Percentiles rank a stretch among this genome's conserved stretches.
Conservation (phyloP, 2,113 vertebrate species). For the Speoplatyrhinus poulsoni region DNA sequence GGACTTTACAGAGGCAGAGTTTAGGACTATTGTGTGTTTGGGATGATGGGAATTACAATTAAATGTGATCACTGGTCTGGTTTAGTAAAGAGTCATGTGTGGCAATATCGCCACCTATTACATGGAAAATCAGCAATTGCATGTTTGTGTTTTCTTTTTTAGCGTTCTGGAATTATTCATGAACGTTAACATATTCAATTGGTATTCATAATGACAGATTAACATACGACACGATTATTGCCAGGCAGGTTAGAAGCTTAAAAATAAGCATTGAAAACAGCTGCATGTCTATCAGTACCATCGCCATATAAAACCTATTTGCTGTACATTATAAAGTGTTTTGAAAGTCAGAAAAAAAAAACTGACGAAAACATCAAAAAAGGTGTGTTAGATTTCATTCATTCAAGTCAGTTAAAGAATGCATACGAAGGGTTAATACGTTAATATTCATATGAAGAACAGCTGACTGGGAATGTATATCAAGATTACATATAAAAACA, state of each 20-base stretch:
- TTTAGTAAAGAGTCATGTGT: no score
- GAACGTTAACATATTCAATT: neutral
- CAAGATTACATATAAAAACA: neutral
- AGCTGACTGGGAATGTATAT: neutral
- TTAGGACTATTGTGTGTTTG: no score
- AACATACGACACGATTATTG: slow-evolving; percentile 8
- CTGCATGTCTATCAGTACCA: neutral
- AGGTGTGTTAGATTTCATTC: neutral
- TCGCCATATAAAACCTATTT: slow-evolving; percentile 1
- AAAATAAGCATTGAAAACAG: neutral
- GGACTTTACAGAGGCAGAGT: no score
- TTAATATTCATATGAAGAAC: slow-evolving; percentile 1
- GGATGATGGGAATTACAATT: no score
- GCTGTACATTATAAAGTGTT: neutral
- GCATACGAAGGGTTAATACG: slow-evolving; percentile 8
- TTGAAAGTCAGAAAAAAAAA: slow-evolving; percentile 17
- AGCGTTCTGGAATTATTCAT: neutral
- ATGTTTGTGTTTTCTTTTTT: neutral
- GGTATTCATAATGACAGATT: neutral
- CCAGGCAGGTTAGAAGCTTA: neutral
- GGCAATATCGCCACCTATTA: no score
- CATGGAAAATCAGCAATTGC: neutral
- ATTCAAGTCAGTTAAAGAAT: neutral
- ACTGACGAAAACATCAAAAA: neutral
- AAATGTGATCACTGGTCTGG: no score